Conservation (phyloP, 2,888 invertebrate genomes). For the Mimumesa dahlbomi region DNA sequence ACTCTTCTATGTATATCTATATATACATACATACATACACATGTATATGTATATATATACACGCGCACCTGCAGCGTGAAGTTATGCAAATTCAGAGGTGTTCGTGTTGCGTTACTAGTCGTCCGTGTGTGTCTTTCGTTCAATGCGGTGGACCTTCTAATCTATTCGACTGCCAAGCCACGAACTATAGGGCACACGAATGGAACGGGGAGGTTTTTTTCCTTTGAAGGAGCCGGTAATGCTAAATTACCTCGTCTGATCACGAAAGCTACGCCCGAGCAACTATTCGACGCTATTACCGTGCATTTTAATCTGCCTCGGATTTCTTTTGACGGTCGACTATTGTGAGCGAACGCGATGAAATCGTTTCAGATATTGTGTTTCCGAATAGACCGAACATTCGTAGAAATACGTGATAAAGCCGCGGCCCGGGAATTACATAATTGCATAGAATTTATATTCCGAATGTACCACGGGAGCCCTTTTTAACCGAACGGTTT, state of each 20-base stretch:
- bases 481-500: too few species aligned
- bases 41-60: conserved; percentile 8
- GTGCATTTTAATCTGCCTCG: conserved; percentile 8
- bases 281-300: conserved; percentile 16
- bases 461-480: too few species aligned
- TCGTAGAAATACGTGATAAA: too few species aligned
- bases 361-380: too few species aligned
- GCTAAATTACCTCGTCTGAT: conserved; percentile 36
- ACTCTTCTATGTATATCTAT: not conserved
- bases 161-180: conserved; percentile 8
- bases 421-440: too few species aligned
- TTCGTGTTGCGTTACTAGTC: conserved; percentile 6
- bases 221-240: conserved; percentile 23
- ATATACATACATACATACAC: not conserved
- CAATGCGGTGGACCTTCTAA: conserved; percentile 23
- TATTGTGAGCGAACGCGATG: too few species aligned
- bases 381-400: too few species aligned
- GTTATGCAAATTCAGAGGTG: conserved; percentile 47
- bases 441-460: too few species aligned
- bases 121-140: conserved; percentile 27
- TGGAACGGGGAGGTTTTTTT: conserved; percentile 17
- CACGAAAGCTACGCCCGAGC: conserved; percentile 18
- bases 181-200: conserved; percentile 8
- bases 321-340: conserved; percentile 9
- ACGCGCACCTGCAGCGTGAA: conserved; percentile 43